phyloP scores from a whole-genome alignment of 2,797 vertebrate species.

The Eremophila alpestris region DNA sequence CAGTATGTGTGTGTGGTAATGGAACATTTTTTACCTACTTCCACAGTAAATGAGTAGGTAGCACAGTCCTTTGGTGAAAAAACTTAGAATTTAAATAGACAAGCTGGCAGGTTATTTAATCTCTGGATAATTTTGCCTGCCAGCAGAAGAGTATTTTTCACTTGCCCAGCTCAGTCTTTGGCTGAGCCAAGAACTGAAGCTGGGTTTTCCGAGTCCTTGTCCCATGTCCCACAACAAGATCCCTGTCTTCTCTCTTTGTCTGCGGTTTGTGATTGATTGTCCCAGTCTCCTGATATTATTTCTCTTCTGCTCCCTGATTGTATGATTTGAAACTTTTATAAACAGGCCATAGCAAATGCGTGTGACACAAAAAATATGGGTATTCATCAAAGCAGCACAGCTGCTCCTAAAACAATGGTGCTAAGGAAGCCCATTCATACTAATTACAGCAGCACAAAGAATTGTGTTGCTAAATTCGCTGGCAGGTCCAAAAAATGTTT shows the following conservation, averaged over 20 bases:
- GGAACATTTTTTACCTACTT: not conserved
- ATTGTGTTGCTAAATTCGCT: constrained; percentile 57
- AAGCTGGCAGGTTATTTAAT: constrained; percentile 9
- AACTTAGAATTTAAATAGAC: constrained; percentile 15
- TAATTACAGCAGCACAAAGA: constrained; percentile 63
- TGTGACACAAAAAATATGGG: constrained; percentile 45
- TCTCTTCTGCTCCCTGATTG: constrained; percentile 39
- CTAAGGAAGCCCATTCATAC: constrained; percentile 61
- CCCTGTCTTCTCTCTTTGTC: constrained; percentile 21
- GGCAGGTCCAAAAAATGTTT: constrained; percentile 57
- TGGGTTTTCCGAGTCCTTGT: not conserved
- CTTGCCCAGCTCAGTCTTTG: constrained; percentile 22
- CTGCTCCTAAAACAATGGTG: constrained; percentile 58
- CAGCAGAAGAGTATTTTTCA: constrained; percentile 11
- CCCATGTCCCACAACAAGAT: constrained; percentile 9
- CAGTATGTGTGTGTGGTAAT: not conserved
- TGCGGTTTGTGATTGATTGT: not conserved
- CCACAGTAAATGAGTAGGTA: not conserved
- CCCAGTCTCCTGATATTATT: constrained; percentile 37
- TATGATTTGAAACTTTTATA: constrained; percentile 60
- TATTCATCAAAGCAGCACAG: constrained; percentile 66
- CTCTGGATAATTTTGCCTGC: not conserved
- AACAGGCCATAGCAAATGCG: constrained; percentile 50
- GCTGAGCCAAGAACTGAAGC: not conserved
- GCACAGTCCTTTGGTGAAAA: not conserved